phyloP scores from a whole-genome alignment of 1,140 invertebrate species.

The Belonocnema kinseyi region DNA sequence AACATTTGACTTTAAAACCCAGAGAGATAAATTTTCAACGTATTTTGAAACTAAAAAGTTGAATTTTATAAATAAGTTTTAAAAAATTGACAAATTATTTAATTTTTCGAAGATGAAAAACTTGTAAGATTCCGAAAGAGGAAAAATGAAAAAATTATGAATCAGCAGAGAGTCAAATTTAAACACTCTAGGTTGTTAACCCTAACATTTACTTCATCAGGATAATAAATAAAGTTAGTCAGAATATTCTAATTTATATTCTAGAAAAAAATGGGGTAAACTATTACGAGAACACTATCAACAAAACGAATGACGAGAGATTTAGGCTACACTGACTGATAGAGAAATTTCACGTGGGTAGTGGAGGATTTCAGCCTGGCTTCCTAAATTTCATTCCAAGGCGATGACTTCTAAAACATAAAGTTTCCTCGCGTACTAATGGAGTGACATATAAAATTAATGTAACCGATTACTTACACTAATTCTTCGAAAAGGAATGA shows the following conservation, averaged over 20 bases:
- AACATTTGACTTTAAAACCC: no score
- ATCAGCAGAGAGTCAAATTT: no score
- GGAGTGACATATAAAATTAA: conserved; percentile 13
- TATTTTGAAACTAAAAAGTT: no score
- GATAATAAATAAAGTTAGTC: no score
- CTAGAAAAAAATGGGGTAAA: neutral
- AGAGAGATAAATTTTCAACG: no score
- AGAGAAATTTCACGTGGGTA: conserved; percentile 1
- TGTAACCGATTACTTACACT: conserved; percentile 12
- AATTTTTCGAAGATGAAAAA: no score
- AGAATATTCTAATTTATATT: neutral
- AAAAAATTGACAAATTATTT: no score
- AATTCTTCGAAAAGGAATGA: conserved; percentile 6
- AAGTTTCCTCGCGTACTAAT: conserved; percentile 7
- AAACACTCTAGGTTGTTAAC: no score
- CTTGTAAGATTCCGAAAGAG: no score
- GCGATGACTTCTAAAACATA: conserved; percentile 7
- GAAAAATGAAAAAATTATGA: no score
- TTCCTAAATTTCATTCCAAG: conserved; percentile 17
- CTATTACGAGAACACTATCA: neutral
- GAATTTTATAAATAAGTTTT: no score
- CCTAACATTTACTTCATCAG: no score
- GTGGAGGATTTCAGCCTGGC: neutral
- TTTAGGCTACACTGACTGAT: conserved; percentile 7
- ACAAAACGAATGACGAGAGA: neutral